Percentiles rank a stretch among this genome's conserved stretches.
Conservation (phyloP, 1,140 invertebrate genomes). For the Chlorops oryzae region DNA sequence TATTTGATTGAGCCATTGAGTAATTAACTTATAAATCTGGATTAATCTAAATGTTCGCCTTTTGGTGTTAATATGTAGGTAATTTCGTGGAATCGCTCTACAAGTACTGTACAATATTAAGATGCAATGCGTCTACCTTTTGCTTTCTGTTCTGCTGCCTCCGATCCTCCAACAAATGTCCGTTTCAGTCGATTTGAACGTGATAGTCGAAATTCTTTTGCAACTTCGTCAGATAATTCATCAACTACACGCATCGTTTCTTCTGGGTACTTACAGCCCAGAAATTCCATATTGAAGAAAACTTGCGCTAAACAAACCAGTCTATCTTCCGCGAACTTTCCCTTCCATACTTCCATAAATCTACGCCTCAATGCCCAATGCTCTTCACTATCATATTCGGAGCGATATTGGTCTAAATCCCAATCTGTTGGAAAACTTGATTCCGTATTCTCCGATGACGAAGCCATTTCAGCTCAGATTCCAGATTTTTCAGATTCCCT, state of each 20-base stretch:
- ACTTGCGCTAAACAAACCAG: conserved; percentile 76
- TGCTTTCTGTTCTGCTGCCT: conserved; percentile 66
- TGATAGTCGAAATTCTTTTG: conserved; percentile 59
- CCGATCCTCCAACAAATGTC: conserved; percentile 71
- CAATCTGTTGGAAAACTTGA: conserved; percentile 45
- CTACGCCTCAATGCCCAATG: conserved; percentile 72
- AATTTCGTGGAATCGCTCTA: too few species aligned
- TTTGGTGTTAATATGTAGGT: neutral
- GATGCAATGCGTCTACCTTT: conserved; percentile 56
- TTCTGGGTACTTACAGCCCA: conserved; percentile 77
- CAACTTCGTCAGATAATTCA: conserved; percentile 65
- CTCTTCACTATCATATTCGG: conserved; percentile 70
- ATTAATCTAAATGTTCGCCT: neutral
- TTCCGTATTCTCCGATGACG: conserved; percentile 6
- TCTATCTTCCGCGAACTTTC: conserved; percentile 65
- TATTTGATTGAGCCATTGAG: too few species aligned
- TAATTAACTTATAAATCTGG: too few species aligned
- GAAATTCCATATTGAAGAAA: conserved; percentile 74
- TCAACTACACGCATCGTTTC: conserved; percentile 72
- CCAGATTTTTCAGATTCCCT: too few species aligned
- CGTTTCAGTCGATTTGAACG: conserved; percentile 63
- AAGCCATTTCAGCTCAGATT: conserved; percentile 11
- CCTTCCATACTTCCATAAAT: conserved; percentile 69
- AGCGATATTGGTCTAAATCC: conserved; percentile 61
- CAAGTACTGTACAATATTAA: too few species aligned